A percentile compares a stretch with the other conserved stretches of the same genome.
phyloP scores from a whole-genome alignment of 2,113 vertebrate genomes.

The Mastomys coucha region DNA sequence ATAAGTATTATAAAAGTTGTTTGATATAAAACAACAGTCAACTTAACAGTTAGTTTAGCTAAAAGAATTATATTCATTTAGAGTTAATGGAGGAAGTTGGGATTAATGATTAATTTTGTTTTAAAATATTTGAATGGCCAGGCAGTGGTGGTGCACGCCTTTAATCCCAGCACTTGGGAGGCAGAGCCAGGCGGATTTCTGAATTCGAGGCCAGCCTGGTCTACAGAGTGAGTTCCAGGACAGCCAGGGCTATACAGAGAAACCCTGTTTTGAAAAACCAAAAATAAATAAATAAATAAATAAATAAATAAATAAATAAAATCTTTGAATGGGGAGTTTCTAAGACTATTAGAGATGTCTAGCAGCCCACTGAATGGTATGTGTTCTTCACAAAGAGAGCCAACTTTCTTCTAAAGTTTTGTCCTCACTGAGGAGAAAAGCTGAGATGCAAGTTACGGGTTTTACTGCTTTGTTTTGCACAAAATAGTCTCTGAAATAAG shows the following conservation, averaged over 20 bases:
- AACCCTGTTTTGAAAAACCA: no score
- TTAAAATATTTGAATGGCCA: background rate
- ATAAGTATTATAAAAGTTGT: no score
- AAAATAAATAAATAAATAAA: no score
- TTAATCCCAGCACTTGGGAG: no score
- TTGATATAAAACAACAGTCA: no score
- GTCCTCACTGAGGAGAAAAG: background rate
- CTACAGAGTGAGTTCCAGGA: no score
- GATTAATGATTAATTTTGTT: constrained; percentile 14
- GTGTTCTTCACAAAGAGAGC: background rate
- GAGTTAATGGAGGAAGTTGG: background rate
- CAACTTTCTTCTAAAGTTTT: background rate
- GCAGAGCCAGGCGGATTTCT: no score
- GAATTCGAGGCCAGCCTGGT: no score
- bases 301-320: no score
- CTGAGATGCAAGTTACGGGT: background rate
- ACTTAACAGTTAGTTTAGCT: no score
- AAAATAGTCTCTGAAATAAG: background rate
- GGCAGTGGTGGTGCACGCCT: no score
- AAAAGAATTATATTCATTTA: background rate
- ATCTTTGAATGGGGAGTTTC: background rate
- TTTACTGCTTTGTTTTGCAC: background rate
- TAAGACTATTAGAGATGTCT: background rate
- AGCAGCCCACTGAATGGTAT: background rate
- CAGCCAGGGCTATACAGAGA: no score